These are phyloP conservation scores for Hycleus phaleratus DNA, from an alignment of 1,140 invertebrate genomes.

Conservation along the genomic window DNA sequence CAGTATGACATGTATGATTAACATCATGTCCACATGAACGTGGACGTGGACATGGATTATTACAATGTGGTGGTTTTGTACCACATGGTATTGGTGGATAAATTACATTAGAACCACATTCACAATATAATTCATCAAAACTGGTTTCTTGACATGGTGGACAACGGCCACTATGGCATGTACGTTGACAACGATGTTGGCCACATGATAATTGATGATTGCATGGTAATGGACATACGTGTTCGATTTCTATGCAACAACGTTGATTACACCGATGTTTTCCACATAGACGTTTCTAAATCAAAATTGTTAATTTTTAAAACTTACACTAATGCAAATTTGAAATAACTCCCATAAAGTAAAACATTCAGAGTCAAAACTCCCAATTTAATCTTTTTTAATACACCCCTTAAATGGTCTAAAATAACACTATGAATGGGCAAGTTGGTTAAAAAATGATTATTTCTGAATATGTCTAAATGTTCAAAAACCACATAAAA, in stretches of 20 bases:
- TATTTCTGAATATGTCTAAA: no score
- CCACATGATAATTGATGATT: constrained; percentile 75
- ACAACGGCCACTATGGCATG: constrained; percentile 86
- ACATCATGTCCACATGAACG: constrained; percentile 77
- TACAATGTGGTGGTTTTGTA: constrained; percentile 72
- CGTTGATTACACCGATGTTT: constrained; percentile 81
- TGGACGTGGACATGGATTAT: constrained; percentile 62
- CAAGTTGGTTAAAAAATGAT: no score
- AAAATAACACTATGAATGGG: no score
- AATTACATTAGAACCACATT: constrained; percentile 78
- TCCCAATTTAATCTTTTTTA: no score
- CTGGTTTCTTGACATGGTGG: constrained; percentile 73
- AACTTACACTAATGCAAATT: background rate
- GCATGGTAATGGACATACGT: constrained; percentile 78
- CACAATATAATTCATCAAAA: constrained; percentile 81
- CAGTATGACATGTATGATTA: constrained; percentile 69
- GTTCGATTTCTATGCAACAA: constrained; percentile 81
- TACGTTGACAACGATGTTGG: constrained; percentile 77
- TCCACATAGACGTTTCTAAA: constrained; percentile 69
- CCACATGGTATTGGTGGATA: constrained; percentile 90
- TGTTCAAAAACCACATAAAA: no score
- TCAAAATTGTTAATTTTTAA: constrained; percentile 10
- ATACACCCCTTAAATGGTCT: no score
- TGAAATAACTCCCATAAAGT: no score
- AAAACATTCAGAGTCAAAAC: no score